These are phyloP conservation scores for Leptopilina syphax DNA, from an alignment of 2,888 invertebrate species.

Conservation along the genomic window DNA sequence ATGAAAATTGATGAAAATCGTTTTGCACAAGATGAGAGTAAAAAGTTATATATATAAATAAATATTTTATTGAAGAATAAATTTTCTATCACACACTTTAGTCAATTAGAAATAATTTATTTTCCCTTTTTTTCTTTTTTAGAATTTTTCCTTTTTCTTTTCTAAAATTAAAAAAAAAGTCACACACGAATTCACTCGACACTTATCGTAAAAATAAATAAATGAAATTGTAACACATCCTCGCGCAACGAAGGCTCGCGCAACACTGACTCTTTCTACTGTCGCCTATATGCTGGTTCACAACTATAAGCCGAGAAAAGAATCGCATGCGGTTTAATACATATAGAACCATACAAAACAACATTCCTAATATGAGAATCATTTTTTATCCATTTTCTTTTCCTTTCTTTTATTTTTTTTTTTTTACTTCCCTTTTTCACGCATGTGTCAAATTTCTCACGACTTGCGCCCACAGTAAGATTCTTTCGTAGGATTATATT, in stretches of 20 bases:
- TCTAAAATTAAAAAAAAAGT: background rate
- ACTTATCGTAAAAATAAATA: conserved; percentile 12
- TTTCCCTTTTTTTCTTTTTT: background rate
- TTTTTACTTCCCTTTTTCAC: background rate
- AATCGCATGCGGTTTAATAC: conserved; percentile 39
- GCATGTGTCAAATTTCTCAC: conserved; percentile 13
- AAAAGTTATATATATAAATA: too few relatives aligned
- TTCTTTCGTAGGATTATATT: background rate
- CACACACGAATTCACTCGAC: conserved; percentile 14
- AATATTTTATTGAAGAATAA: too few relatives aligned
- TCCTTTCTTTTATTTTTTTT: too few relatives aligned
- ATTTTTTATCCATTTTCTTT: too few relatives aligned
- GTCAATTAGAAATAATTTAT: conserved; percentile 15
- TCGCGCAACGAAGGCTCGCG: conserved; percentile 72
- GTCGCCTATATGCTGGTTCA: conserved; percentile 45
- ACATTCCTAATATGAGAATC: too few relatives aligned
- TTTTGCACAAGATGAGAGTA: too few relatives aligned
- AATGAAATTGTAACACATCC: conserved; percentile 59
- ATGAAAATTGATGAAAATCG: too few relatives aligned
- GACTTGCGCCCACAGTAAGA: background rate
- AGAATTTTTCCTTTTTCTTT: too few relatives aligned
- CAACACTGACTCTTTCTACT: conserved; percentile 71
- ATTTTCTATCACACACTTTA: background rate
- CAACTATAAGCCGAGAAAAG: conserved; percentile 35
- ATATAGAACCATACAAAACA: background rate